A percentile compares a stretch with the other conserved stretches of the same genome.
These are phyloP conservation scores for Conomelus anceps DNA, from an alignment of 2,888 invertebrate genomes.

Conservation along the genomic window DNA sequence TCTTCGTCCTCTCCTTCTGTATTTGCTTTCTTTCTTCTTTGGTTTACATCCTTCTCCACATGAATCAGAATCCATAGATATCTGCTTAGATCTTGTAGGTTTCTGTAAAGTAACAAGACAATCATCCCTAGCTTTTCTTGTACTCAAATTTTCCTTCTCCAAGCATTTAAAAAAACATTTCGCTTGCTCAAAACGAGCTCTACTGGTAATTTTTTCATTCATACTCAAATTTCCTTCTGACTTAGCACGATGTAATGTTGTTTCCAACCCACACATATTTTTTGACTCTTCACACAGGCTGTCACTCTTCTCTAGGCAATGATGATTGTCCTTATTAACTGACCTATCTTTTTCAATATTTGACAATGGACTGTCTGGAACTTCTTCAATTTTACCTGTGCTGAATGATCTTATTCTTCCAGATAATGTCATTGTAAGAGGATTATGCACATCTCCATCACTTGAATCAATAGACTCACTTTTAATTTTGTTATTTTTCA, in stretches of 20 bases:
- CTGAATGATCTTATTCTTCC: conserved; percentile 12
- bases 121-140: not conserved
- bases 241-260: not conserved
- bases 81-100: conserved; percentile 1
- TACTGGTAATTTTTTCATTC: not conserved
- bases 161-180: conserved; percentile 27
- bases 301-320: not conserved
- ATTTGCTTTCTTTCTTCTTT: conserved; percentile 14
- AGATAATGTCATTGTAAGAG: not conserved
- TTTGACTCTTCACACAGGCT: not conserved
- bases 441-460: conserved; percentile 1
- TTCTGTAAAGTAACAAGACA: not conserved
- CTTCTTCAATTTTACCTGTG: conserved; percentile 17
- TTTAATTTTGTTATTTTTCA: not conserved
- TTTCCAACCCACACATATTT: no score
- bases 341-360: not conserved
- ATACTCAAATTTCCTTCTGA: not conserved
- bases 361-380: not conserved
- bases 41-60: conserved; percentile 13
- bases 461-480: not conserved
- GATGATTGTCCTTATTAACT: not conserved
- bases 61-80: conserved; percentile 22
- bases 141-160: conserved; percentile 7
- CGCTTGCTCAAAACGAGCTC: conserved; percentile 26
- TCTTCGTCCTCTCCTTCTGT: conserved; percentile 10